Conservation (phyloP, 2,113 vertebrate species). For the Otolemur garnettii region DNA sequence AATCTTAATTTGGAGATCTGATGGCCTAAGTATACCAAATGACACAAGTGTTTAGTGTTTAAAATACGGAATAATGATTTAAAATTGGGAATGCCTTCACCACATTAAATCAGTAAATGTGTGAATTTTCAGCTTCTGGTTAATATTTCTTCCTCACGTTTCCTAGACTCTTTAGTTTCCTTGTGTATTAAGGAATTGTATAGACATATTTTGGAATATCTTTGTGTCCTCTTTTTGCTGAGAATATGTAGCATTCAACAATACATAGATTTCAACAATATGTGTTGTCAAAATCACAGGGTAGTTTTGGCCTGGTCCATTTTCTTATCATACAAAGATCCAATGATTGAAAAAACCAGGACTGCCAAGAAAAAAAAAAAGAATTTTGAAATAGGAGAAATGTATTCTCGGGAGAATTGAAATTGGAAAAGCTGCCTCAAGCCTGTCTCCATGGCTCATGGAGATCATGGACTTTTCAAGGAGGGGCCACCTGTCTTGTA, state of each 20-base stretch:
- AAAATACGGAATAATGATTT: background rate
- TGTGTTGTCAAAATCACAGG: too few relatives aligned
- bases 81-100: background rate
- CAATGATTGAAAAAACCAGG: too few relatives aligned
- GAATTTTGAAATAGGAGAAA: too few relatives aligned
- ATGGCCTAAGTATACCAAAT: background rate
- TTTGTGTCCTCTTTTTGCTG: background rate
- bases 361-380: too few relatives aligned
- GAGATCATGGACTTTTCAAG: too few relatives aligned
- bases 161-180: background rate
- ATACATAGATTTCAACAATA: too few relatives aligned
- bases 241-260: background rate
- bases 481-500: too few relatives aligned
- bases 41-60: background rate
- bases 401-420: too few relatives aligned
- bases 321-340: too few relatives aligned
- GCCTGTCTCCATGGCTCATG: too few relatives aligned
- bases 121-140: background rate
- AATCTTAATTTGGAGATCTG: background rate
- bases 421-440: too few relatives aligned
- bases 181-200: background rate
- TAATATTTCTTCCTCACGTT: background rate
- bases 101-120: background rate
- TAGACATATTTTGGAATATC: background rate
- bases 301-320: too few relatives aligned